Conservation (phyloP, 30 jellyfish, hydroid and myxozoan genomes). For the Rhopilema esculentum region DNA sequence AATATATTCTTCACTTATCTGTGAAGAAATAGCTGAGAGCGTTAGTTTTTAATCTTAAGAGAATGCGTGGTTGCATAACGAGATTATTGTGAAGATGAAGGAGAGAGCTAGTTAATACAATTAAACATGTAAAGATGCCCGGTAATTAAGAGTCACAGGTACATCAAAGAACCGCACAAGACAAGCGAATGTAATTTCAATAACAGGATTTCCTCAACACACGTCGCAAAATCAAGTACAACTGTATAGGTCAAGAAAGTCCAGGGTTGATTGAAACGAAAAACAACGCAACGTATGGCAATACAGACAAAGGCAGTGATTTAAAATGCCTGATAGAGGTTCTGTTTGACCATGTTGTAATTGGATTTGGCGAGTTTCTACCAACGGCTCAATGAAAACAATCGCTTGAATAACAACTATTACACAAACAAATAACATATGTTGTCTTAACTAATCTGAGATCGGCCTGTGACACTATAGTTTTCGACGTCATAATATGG, state of each 20-base stretch:
- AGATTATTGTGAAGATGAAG: slow-evolving; percentile 32
- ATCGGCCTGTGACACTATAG: background rate
- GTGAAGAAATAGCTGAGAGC: slow-evolving; percentile 24
- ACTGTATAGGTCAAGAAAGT: slow-evolving; percentile 38
- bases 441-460: background rate
- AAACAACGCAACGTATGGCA: background rate
- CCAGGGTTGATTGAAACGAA: background rate
- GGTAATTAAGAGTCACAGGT: slow-evolving; percentile 61
- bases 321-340: background rate
- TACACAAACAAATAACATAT: background rate
- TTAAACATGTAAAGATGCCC: slow-evolving; percentile 36
- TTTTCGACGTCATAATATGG: too few relatives aligned
- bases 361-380: slow-evolving; percentile 1
- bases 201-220: slow-evolving; percentile 68
- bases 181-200: slow-evolving; percentile 48
- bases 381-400: background rate
- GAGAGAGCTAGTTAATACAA: slow-evolving; percentile 46
- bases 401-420: background rate
- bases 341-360: slow-evolving; percentile 12
- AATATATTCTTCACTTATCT: slow-evolving; percentile 28
- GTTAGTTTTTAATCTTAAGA: slow-evolving; percentile 10
- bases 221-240: slow-evolving; percentile 8
- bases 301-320: slow-evolving; percentile 8
- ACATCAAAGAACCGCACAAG: slow-evolving; percentile 63
- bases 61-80: slow-evolving; percentile 68